Base-by-base conservation (phyloP, 2,888 invertebrate species). In the Encarsia formosa region DNA sequence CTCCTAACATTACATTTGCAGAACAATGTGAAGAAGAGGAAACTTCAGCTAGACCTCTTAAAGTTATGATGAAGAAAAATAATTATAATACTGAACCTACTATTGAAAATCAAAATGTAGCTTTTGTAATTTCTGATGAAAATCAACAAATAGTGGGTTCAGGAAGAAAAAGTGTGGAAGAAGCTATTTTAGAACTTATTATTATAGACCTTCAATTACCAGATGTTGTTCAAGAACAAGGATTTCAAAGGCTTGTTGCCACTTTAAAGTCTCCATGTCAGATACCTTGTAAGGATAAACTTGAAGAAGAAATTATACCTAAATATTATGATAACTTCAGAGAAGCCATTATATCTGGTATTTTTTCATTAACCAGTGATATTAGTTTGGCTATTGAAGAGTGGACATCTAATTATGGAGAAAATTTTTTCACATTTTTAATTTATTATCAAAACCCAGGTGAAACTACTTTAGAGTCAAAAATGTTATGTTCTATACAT, bases 231-330 rank as follows among this genome's bases (percentile, higher is more conserved):
- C 76, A 78, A 54, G 76, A 76, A n/a, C 54, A 46, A 49, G 76
- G 77, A 16, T 78, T 78, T 58, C 77, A 76, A 53, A 68, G 75
- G 41, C 64, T 78, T 2, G 68, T 78, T 1, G 76, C 76, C 1
- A 75, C 76, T 0, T 59, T 77, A 1, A 68, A 69, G 34, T 75
- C 77, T 0, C 75, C 76, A 0, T 76, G 76, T 56, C 76, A 77
- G 62, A 76, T 78, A 20, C 78, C 78, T 1, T 73, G 72, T 42
- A 76, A 75, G 62, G 70, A 68, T 45, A 75, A 74, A 55, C 61
- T 78, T 5, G 75, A 76, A 53, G 75, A 76, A 47, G 77, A 76
- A 49, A 69, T 77, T 20, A 72, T 78, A 56, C 78, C 78, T 26
- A 74, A 71, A 56, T 68, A 74, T 23, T 77, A 77, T 50, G 74